Conservation (phyloP, 2,797 vertebrate genomes). For the Sciurus vulgaris region DNA sequence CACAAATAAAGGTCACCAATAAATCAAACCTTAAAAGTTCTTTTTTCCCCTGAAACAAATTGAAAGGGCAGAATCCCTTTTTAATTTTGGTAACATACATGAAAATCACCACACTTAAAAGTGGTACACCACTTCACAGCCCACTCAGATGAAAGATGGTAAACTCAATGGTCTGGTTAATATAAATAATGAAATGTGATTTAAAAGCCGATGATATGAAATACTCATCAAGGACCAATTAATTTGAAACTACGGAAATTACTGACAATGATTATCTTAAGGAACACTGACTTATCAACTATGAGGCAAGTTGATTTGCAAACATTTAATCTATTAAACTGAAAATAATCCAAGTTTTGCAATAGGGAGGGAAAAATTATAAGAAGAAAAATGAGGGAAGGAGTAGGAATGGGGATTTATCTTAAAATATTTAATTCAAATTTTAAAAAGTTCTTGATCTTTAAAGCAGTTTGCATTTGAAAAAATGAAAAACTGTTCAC, state of each 20-base stretch:
- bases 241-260: neutral
- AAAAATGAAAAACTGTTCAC: slow-evolving; percentile 9
- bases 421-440: slow-evolving; percentile 57
- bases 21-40: neutral
- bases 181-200: neutral
- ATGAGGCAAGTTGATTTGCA: neutral
- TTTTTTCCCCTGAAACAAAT: neutral
- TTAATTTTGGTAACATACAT: slow-evolving; percentile 21
- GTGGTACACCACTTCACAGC: neutral
- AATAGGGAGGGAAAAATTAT: neutral
- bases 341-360: slow-evolving; percentile 31
- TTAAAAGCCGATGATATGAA: neutral
- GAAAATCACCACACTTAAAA: neutral
- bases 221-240: neutral
- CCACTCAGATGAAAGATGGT: neutral
- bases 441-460: neutral
- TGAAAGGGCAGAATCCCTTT: neutral
- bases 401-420: neutral
- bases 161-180: neutral
- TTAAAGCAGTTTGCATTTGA: slow-evolving; percentile 48
- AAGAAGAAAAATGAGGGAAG: neutral
- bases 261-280: neutral
- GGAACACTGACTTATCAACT: slow-evolving; percentile 19
- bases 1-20: slow-evolving; percentile 35
- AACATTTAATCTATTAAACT: slow-evolving; percentile 38